These are phyloP conservation scores for Coranthus polyacanthus DNA, from an alignment of 2,797 vertebrate genomes.

Conservation along the genomic window DNA sequence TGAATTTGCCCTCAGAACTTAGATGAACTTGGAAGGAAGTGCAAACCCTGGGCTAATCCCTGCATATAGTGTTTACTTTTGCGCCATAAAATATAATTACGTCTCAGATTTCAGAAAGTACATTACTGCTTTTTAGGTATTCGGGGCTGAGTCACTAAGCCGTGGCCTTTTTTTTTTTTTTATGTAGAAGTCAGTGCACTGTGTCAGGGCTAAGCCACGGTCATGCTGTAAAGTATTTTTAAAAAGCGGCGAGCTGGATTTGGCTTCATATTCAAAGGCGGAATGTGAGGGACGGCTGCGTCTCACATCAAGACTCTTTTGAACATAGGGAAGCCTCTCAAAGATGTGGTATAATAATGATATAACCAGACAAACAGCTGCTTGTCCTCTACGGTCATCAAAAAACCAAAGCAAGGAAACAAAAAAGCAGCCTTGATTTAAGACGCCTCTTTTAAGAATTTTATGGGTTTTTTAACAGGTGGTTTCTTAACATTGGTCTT, in stretches of 20 bases:
- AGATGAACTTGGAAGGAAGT: constrained; percentile 44
- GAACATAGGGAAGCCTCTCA: constrained; percentile 47
- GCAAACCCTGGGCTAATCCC: constrained; percentile 56
- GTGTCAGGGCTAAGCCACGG: constrained; percentile 70
- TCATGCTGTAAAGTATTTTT: constrained; percentile 79
- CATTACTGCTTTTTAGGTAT: constrained; percentile 40
- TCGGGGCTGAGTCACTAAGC: constrained; percentile 54
- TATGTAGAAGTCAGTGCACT: constrained; percentile 57
- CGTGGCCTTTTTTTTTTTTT: constrained; percentile 39
- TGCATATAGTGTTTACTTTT: constrained; percentile 59
- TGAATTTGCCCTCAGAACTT: constrained; percentile 29
- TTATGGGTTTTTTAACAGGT: constrained; percentile 54
- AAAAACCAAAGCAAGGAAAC: constrained; percentile 37
- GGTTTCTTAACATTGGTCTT: constrained; percentile 43
- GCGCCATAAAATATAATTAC: constrained; percentile 73
- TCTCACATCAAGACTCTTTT: constrained; percentile 60
- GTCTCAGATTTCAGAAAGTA: constrained; percentile 59
- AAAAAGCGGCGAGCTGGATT: constrained; percentile 64
- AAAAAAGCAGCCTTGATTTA: constrained; percentile 37
- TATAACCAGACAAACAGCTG: constrained; percentile 65
- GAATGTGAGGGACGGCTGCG: constrained; percentile 43
- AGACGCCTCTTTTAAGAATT: constrained; percentile 25
- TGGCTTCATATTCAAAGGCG: constrained; percentile 68
- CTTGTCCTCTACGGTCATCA: constrained; percentile 50
- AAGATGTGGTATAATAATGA: constrained; percentile 64